Base-by-base conservation (phyloP, 1,140 invertebrate species). In the Linepithema humile region DNA sequence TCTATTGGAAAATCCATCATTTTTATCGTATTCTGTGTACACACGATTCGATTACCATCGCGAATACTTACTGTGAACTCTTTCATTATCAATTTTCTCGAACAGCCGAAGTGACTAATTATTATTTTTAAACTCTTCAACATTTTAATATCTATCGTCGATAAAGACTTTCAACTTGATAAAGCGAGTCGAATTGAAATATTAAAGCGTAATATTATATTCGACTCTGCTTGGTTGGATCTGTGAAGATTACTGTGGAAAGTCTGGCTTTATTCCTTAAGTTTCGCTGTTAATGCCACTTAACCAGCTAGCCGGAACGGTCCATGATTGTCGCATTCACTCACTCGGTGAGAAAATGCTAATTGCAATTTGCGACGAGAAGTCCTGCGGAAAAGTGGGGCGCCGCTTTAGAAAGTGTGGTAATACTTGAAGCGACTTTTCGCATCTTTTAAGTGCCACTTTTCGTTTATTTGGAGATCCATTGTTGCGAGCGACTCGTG, bases 291-390 rank as follows among this genome's bases (percentile, higher is more conserved):
- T 69, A 53, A 78, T 67, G 62, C 62, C 75, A 78, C 62, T 69
- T 78, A 69, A 38, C 35, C 60, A 78, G 45, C 75, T 78, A 45
- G 35, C 45, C 45, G 62, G 75, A 78, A 78, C 74, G 32, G 20
- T 53, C 40, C 35, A 73, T 32, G 69, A 82, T 73, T 82, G 78
- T 82, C 65, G 64, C 70, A 59, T 53, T 85, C 48, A 38, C 73
- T 77, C 69, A 29, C 67, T 82, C 64, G 45, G 70, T 75, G 53
- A 75, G 64, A 75, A 85, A 85, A 84, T 65, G 20, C 23, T 74
- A 82, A 82, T 70, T 82, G 40, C 38, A 43, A 73, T 73, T 82
- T 35, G 69, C 53, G 78, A 59, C 26, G 65, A 26, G 23, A 73
- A n/a, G 17, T 12, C 23, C 40, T 45, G 48, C 65, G 26, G 40